These are phyloP conservation scores for Ceratina australensis DNA, from an alignment of 1,140 invertebrate genomes.

Conservation along the genomic window DNA sequence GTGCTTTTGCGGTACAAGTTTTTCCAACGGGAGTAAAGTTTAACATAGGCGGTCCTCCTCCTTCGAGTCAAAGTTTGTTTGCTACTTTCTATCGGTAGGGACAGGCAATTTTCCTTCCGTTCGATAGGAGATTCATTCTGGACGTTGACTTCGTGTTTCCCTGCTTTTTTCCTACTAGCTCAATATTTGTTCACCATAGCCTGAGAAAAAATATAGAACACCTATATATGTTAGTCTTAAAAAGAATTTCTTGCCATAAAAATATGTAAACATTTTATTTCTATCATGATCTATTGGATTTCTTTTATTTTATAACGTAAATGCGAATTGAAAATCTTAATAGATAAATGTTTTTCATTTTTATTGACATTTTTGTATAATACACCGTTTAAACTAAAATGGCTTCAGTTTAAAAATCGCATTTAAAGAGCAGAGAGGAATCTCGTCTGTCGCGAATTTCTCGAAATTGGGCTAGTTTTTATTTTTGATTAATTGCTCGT, in stretches of 20 bases:
- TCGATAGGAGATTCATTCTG: constrained; percentile 9
- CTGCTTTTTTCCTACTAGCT: background rate
- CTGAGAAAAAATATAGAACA: no score
- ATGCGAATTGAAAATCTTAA: no score
- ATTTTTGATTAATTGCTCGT: constrained; percentile 1
- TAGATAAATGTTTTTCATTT: no score
- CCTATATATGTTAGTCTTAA: no score
- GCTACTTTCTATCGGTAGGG: constrained; percentile 9
- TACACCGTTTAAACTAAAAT: no score
- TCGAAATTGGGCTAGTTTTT: background rate
- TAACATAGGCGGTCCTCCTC: background rate
- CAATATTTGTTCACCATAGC: background rate
- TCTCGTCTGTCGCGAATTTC: background rate
- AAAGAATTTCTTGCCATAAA: no score
- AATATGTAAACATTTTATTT: no score
- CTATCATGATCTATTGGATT: no score
- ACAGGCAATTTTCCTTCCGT: constrained; percentile 20
- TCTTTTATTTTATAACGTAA: no score
- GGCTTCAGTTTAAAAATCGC: no score
- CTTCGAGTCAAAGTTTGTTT: constrained; percentile 10
- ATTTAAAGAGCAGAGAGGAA: no score
- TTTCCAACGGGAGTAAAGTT: constrained; percentile 1
- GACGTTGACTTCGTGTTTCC: background rate
- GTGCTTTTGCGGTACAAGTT: constrained; percentile 2
- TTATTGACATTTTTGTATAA: no score